Evolutionary conservation across 2,797 vertebrate species (phyloP).

Genomic region (Phaenicophaeus curvirostris): DNA sequence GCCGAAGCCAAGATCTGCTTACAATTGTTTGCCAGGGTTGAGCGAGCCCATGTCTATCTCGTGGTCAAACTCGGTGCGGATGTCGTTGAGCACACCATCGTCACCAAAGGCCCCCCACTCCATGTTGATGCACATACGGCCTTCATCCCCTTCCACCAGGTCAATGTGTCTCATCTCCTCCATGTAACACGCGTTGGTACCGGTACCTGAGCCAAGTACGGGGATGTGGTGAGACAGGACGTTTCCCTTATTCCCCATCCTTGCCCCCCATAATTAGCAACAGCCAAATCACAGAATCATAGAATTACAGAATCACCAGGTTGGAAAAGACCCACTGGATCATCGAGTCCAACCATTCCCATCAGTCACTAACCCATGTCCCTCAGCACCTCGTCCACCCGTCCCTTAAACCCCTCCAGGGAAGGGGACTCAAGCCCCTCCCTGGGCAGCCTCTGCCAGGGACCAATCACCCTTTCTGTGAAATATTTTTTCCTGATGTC

Average conservation of each 20-base stretch:
- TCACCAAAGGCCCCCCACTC: slow-evolving; percentile 98
- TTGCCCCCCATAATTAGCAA: neutral
- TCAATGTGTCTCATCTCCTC: slow-evolving; percentile 96
- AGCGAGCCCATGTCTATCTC: slow-evolving; percentile 94
- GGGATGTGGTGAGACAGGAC: fast-evolving
- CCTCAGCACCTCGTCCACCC: too few relatives aligned
- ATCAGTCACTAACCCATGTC: too few relatives aligned
- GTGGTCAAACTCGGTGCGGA: slow-evolving; percentile 89
- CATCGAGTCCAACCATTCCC: too few relatives aligned
- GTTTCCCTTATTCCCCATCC: neutral
- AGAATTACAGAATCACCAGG: too few relatives aligned
- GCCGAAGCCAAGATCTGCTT: slow-evolving; percentile 64
- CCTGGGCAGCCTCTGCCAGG: too few relatives aligned
- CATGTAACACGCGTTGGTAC: slow-evolving; percentile 97
- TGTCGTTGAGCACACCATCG: slow-evolving; percentile 85
- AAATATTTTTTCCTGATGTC: too few relatives aligned
- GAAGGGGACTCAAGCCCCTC: too few relatives aligned
- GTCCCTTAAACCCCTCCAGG: too few relatives aligned
- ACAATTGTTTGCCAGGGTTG: slow-evolving; percentile 95
- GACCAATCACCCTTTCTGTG: too few relatives aligned
- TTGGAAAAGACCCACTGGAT: too few relatives aligned
- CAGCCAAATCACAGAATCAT: too few relatives aligned
- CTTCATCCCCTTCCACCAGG: slow-evolving; percentile 91
- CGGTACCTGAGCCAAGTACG: slow-evolving; percentile 81
- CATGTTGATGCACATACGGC: slow-evolving; percentile 95